A percentile compares a stretch with the other conserved stretches of the same genome.
phyloP scores from a whole-genome alignment of 2,113 vertebrate species.

The Circaetus gallicus region DNA sequence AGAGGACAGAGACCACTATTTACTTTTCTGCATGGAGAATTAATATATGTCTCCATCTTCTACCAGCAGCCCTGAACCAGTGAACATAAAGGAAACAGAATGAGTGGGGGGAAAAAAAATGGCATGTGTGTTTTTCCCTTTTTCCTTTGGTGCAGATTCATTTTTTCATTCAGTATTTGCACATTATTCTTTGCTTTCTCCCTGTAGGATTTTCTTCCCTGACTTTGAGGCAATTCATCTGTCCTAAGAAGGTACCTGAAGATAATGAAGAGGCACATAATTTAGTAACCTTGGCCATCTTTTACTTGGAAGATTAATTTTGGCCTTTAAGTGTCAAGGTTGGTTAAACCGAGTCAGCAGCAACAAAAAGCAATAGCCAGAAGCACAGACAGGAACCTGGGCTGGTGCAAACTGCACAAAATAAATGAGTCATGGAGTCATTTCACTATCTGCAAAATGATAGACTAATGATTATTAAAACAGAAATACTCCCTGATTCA shows the following conservation, averaged over 20 bases:
- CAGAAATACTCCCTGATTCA: conserved; percentile 32
- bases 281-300: conserved; percentile 58
- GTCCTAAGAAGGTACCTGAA: conserved; percentile 48
- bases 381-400: conserved; percentile 38
- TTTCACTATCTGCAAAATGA: conserved; percentile 31
- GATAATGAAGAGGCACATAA: conserved; percentile 55
- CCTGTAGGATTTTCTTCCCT: conserved; percentile 59
- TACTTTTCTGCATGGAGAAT: conserved; percentile 77
- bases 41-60: conserved; percentile 78
- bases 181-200: conserved; percentile 48
- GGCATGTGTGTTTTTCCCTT: conserved; percentile 47
- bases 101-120: conserved; percentile 48
- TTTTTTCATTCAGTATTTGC: conserved; percentile 50
- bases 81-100: conserved; percentile 62
- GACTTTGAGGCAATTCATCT: conserved; percentile 55
- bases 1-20: conserved; percentile 62
- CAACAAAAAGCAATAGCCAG: not conserved
- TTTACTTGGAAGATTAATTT: conserved; percentile 67
- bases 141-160: conserved; percentile 15
- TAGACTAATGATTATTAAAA: conserved; percentile 57
- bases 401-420: not conserved
- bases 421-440: not conserved
- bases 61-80: conserved; percentile 47
- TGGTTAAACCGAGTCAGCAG: conserved; percentile 57
- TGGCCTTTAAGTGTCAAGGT: conserved; percentile 59